phyloP scores from a whole-genome alignment of 2,113 vertebrate species.

The Calypte anna region DNA sequence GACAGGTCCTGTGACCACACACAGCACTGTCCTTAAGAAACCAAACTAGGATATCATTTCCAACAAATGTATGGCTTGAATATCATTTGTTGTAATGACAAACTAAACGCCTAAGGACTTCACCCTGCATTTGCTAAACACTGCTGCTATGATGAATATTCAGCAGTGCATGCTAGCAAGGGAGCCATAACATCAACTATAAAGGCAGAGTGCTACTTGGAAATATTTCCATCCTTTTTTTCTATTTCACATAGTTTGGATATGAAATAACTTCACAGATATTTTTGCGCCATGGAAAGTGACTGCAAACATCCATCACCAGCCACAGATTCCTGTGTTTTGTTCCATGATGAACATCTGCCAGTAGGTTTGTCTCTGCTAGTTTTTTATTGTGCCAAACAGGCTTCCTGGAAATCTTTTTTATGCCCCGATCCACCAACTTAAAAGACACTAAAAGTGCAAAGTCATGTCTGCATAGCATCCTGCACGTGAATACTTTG shows the following conservation, averaged over 20 bases:
- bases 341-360: background rate
- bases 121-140: background rate
- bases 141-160: background rate
- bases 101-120: slow-evolving; percentile 36
- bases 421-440: background rate
- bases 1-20: background rate
- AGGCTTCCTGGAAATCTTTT: background rate
- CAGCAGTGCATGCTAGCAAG: background rate
- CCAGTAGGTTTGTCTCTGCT: background rate
- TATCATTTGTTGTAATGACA: background rate
- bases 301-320: background rate
- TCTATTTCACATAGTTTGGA: background rate
- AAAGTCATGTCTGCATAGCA: background rate
- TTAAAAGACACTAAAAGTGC: background rate
- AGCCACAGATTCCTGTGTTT: background rate
- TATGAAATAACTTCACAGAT: background rate
- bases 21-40: background rate
- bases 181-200: background rate
- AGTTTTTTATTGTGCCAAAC: background rate
- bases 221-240: background rate
- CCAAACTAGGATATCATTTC: background rate
- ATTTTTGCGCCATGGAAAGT: background rate
- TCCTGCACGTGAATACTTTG: background rate
- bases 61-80: background rate
- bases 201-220: background rate